phyloP scores from a whole-genome alignment of 2,888 invertebrate species.

The Acanthococcus lagerstroemiae region DNA sequence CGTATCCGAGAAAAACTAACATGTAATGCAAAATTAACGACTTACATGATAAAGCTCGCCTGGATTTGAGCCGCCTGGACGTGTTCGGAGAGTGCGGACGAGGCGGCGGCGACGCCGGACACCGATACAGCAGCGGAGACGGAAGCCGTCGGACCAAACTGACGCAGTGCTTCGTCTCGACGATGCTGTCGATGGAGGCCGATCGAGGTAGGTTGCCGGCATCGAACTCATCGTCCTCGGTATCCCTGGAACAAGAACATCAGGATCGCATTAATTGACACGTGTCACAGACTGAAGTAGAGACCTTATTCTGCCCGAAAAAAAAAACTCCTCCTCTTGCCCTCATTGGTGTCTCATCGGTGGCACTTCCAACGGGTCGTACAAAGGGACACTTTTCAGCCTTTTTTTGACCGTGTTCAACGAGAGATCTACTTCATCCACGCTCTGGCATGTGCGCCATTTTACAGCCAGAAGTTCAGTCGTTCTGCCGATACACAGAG shows the following conservation, averaged over 20 bases:
- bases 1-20: no score
- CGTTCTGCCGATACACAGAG: no score
- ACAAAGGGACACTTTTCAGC: no score
- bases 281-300: no score
- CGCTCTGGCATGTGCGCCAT: no score
- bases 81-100: constrained; percentile 55
- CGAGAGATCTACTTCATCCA: no score
- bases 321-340: no score
- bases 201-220: constrained; percentile 36
- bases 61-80: constrained; percentile 63
- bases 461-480: no score
- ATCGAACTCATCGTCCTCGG: constrained; percentile 30
- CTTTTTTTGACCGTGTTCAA: no score
- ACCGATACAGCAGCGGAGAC: constrained; percentile 35
- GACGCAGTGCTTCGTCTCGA: constrained; percentile 37
- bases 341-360: no score
- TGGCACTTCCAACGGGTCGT: no score
- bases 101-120: constrained; percentile 23
- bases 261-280: constrained; percentile 4
- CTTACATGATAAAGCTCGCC: constrained; percentile 64
- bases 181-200: constrained; percentile 39
- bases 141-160: constrained; percentile 37
- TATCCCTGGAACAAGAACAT: constrained; percentile 32
- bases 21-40: constrained; percentile 35
- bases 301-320: no score